Evolutionary conservation across 2,888 invertebrate species (phyloP), one percentile per base, ranked within the genome.

Genomic region (Pemphredon lugubris): DNA sequence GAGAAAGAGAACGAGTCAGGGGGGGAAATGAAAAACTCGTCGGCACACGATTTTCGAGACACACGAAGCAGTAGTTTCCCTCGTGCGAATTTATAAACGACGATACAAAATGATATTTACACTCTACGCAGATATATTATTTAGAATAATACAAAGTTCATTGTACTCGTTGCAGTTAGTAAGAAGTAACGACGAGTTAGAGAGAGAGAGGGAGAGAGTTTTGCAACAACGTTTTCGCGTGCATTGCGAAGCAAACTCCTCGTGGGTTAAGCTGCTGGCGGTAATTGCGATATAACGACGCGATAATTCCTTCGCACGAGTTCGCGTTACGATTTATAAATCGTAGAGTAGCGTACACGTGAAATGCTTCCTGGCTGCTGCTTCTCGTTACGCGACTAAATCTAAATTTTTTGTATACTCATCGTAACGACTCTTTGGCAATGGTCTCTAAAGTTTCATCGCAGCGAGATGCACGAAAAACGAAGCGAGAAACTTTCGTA

Each of bases 91-190:
- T n/a, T 70, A 71, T 53, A 64, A 66, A 80, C 54, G 70, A 76
- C 64, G 66, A 67, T 76, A 78, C 68, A 75, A 78, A 77, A 75
- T 47, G 39, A 63, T 81, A 81, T 81, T 73, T 81, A 81, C 81
- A 81, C 9, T 65, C 57, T 73, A 75, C 30, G 63, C 61, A 51
- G 70, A 47, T 73, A 74, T 69, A 53, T 67, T 59, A 65, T 57
- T 70, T 61, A 39, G 34, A 57, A 57, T 59, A 71, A 73, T 55
- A 65, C 71, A 65, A 60, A 42, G 32, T 55, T 51, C 71, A 65
- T 73, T 65, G 71, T 70, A 73, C 71, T 71, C 53, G 65, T 71
- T 73, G 57, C 51, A 70, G 44, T 67, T 67, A 21, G 44, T 42
- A 53, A 9, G 26, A 60, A 50, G 44, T 55, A 32, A 18, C 45